Base-by-base conservation (phyloP, 2,888 invertebrate species). In the Tiliacea citrago region DNA sequence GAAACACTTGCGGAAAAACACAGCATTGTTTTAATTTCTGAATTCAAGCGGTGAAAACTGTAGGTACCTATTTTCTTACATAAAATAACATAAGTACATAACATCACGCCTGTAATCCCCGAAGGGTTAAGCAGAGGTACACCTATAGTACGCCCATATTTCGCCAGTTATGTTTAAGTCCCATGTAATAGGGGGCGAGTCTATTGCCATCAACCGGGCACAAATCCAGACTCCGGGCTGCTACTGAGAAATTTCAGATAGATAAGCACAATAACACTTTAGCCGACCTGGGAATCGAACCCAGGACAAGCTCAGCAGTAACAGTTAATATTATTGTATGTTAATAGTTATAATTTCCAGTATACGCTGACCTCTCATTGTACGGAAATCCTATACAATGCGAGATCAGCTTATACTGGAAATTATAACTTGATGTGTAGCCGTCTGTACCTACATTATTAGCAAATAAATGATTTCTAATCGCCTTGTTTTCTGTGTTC, bases 1-100 rank as follows among this genome's bases (percentile, higher is more conserved):
- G 18, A 71, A 79, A 79, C 60, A 75, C 72, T 79, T 35, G 58
- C 51, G 35, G 45, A 47, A 47, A 79, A 53, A 78, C 0, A 2
- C 16, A 69, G 12, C n/a, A 70, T 79, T 68, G 35, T 51, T 77
- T 75, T 51, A 13, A 57, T 57, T 24, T 1, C 49, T 68, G 18
- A 58, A 24, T 58, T 78, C 13, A 51, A 51, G 16, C 35, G 7
- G 3, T 42, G 13, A 60, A 39, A 58, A 75, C 58, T n/a, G 18
- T 63, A 13, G 13, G 4, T 24, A 18, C 16, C 16, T 42, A n/a
- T 42, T 24, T 45, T 45, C 18, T 16, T 18, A 60, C 12, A 12
- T 58, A 55, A 51, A 9, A n/a, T 21, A 29, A 29, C 29, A 29
- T 29, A 24, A 2, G 24, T 16, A 62, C n/a, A 16, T 42, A 9